Base-by-base conservation (phyloP, 2,888 invertebrate species). In the Acrobasis consociella region DNA sequence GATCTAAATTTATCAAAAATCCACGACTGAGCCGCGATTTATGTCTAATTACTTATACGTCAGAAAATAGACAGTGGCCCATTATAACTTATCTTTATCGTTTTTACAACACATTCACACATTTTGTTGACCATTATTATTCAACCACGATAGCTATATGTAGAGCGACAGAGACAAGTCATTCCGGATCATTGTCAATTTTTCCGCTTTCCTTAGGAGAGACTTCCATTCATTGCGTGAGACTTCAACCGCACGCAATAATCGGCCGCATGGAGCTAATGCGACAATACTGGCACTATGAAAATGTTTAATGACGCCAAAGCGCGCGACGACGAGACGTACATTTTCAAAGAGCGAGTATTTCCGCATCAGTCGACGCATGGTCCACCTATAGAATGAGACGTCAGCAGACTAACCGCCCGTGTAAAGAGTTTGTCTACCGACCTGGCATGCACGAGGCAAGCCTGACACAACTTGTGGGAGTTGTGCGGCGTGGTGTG, bases 381-480 rank as follows among this genome's bases (percentile, higher is more conserved):
- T 7, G 46, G 13, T 46, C 31, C 7, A 31, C 31, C 31, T 31
- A 5, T 7, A 31, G 31, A 8, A 31, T 31, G 7, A 31, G 31
- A 31, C 31, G 31, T 10, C 13, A 46, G 46, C 46, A 46, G 46
- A 46, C 46, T 46, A 46, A 46, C n/a, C 46, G 46, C 46, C 46
- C 46, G n/a, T 11, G n/a, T 62, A 64, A 74, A 69, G 66, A 67
- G 22, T 17, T 51, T 46, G 11, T 46, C 31, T 93, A 93, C 93
- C 90, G 91, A 93, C 93, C 93, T 93, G 92, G 92, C 91, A 90
- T 93, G 93, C 91, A 91, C 91, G 88, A 93, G 91, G 91, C 93
- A 93, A 81, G 93, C 91, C 90, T 91, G 93, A 78, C 93, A 93
- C 84, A 93, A 85, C 86, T 88, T 91, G 77, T 93, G 93, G 74